These are phyloP conservation scores for Prietella phreatophila DNA, from an alignment of 2,113 vertebrate species.

Conservation along the genomic window DNA sequence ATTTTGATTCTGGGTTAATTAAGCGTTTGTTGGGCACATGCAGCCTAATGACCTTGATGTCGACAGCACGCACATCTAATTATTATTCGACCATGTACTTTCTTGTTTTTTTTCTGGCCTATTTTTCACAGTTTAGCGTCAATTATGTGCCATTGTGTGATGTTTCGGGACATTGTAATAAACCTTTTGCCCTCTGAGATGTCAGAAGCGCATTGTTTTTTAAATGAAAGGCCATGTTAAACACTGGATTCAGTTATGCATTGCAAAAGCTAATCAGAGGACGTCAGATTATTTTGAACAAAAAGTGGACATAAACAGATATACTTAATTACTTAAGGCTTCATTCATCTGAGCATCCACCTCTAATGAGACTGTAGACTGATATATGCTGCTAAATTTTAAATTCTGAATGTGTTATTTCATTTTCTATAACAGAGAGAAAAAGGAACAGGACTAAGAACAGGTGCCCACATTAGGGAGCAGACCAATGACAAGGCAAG, in stretches of 20 bases:
- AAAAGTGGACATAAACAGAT: neutral
- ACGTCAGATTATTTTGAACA: neutral
- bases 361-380: neutral
- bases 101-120: constrained; percentile 7
- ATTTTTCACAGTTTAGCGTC: constrained; percentile 39
- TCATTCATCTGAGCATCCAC: constrained; percentile 41
- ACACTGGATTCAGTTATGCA: neutral
- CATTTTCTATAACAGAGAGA: neutral
- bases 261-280: neutral
- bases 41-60: constrained; percentile 39
- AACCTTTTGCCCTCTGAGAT: constrained; percentile 7
- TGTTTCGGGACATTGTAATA: neutral
- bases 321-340: neutral
- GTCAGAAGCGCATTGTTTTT: constrained; percentile 4
- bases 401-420: neutral
- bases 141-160: neutral
- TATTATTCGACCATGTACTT: constrained; percentile 28
- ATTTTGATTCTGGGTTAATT: constrained; percentile 48
- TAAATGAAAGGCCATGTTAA: constrained; percentile 17
- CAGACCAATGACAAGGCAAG: neutral
- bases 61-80: constrained; percentile 30
- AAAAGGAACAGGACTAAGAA: neutral
- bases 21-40: constrained; percentile 37
- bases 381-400: neutral
- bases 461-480: neutral